These are phyloP conservation scores for Agriopis marginaria DNA, from an alignment of 2,888 invertebrate species.

Conservation along the genomic window DNA sequence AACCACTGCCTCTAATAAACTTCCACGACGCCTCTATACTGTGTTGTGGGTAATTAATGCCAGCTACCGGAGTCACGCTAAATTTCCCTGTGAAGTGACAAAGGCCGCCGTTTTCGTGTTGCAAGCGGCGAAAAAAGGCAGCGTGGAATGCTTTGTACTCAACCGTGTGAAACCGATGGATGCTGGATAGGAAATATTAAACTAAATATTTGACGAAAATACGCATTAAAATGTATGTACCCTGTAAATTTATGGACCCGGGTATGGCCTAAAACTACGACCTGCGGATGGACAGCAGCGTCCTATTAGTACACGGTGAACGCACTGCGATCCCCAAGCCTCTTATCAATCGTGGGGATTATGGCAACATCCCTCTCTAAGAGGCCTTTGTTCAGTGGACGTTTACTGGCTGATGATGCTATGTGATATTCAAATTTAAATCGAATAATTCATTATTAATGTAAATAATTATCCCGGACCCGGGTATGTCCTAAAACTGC, in stretches of 20 bases:
- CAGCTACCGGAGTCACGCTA: conserved; percentile 46
- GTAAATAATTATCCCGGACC: too few species aligned
- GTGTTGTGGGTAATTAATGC: conserved; percentile 59
- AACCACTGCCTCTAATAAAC: conserved; percentile 26
- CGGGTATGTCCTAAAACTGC: too few species aligned
- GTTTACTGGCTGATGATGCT: too few species aligned
- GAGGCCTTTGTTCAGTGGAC: too few species aligned
- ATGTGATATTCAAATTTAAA: neutral
- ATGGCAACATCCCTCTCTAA: too few species aligned
- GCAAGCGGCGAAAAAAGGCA: conserved; percentile 41
- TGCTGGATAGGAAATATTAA: neutral
- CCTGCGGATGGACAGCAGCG: too few species aligned
- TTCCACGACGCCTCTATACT: conserved; percentile 45
- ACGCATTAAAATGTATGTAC: neutral
- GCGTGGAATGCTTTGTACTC: conserved; percentile 39
- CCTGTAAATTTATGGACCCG: too few species aligned
- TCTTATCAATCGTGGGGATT: too few species aligned
- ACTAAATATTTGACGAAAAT: neutral
- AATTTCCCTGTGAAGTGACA: conserved; percentile 46
- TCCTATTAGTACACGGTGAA: too few species aligned
- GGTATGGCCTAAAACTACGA: too few species aligned
- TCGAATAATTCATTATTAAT: neutral
- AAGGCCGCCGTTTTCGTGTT: conserved; percentile 34
- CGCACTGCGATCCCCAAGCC: too few species aligned
- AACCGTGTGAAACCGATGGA: conserved; percentile 9